Evolutionary conservation across 2,888 invertebrate genomes (phyloP), one percentile per base, ranked within the genome.

Genomic region (Phanerotoma sp.): DNA sequence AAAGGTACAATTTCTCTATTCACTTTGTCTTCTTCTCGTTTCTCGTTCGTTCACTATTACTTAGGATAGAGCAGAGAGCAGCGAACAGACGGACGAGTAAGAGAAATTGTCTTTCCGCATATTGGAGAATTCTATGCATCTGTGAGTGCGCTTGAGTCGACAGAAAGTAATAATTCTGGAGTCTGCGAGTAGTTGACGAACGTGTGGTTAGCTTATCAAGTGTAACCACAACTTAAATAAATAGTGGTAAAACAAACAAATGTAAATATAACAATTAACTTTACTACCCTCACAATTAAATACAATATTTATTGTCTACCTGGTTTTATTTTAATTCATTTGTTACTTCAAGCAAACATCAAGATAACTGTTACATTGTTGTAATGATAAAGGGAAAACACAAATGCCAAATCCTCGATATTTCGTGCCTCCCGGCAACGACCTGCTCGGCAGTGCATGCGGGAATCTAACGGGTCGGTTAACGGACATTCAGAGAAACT

Each of bases 401-500:
- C 4, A 22, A 25, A 40, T n/a, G 40, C 13, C n/a, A 37, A 21
- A 16, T 18, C 18, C 30, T 22, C 40, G 37, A 57, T 53, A 51
- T 52, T 44, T 38, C 10, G 30, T 32, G 15, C 32, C 40, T 53
- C 44, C n/a, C n/a, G 21, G 13, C 41, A 30, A 47, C 22, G 18
- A 46, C 37, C 35, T 28, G 48, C 7, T 22, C 44, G 37, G 32
- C 16, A 32, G 48, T 22, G 51, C 32, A 45, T 37, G 51, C 33
- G 45, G 33, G 51, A 58, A 62, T 60, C 53, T 33, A 58, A 62
- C 48, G 60, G 58, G 58, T 57, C 56, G 57, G 56, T 60, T 56
- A 54, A 51, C 53, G 57, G 56, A 55, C 58, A 56, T 60, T 55
- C 56, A 57, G 62, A 62, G 58, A 61, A 65, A 61, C 53, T 50